A percentile compares a stretch with the other conserved stretches of the same genome.
phyloP scores from a whole-genome alignment of 2,888 invertebrate species.

The Pseudococcus jackbeardsleyi region DNA sequence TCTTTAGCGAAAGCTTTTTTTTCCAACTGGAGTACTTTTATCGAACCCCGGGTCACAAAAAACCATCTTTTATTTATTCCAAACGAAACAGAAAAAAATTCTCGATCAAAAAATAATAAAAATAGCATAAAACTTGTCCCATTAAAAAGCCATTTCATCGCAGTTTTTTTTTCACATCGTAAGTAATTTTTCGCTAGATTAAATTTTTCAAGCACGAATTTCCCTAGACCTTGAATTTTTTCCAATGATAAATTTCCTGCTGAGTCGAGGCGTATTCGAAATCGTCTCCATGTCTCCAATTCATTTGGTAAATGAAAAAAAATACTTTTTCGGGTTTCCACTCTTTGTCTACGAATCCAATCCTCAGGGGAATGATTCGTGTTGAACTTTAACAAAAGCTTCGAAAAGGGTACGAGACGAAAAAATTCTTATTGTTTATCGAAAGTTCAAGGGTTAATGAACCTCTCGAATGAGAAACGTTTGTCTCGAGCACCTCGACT shows the following conservation, averaged over 20 bases:
- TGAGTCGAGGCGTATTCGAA: background rate
- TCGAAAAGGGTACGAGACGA: background rate
- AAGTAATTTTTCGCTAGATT: conserved; percentile 26
- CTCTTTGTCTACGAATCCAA: background rate
- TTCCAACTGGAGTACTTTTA: background rate
- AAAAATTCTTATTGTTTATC: conserved; percentile 2
- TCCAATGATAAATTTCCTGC: background rate
- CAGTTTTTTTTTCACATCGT: background rate
- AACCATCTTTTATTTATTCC: background rate
- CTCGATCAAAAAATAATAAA: background rate
- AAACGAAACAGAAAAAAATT: background rate
- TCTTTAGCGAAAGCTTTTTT: too few relatives aligned
- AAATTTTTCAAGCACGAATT: background rate
- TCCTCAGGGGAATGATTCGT: background rate
- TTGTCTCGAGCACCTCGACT: background rate
- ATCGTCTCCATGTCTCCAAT: background rate
- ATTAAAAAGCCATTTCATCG: conserved; percentile 6
- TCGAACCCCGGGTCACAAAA: background rate
- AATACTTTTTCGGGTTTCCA: background rate
- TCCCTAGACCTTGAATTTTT: background rate
- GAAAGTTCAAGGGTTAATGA: conserved; percentile 38
- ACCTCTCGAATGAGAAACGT: background rate
- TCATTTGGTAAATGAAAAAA: background rate
- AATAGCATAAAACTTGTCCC: background rate
- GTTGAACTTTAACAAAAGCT: conserved; percentile 26